These are phyloP conservation scores for Sinocyclocheilus anshuiensis DNA, from an alignment of 2,113 vertebrate species.

Conservation along the genomic window DNA sequence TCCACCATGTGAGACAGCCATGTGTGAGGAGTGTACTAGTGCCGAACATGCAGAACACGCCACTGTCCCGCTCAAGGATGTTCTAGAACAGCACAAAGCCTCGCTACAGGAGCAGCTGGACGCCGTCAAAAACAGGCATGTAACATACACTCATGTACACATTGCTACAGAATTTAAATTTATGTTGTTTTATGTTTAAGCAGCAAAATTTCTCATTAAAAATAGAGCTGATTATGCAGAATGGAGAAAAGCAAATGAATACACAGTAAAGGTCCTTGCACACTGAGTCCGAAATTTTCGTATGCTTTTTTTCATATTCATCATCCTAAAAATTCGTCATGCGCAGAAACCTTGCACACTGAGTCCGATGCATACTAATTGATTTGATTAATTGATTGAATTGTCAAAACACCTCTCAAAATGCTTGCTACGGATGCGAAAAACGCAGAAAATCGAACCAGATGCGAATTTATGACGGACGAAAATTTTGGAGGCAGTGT, in stretches of 20 bases:
- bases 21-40: slow-evolving; percentile 94
- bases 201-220: background rate
- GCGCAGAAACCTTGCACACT: too few species aligned
- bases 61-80: slow-evolving; percentile 92
- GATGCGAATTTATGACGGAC: too few species aligned
- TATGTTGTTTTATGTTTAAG: background rate
- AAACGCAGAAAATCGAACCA: too few species aligned
- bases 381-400: too few species aligned
- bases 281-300: too few species aligned
- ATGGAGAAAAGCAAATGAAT: background rate
- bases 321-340: too few species aligned
- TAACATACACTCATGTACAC: background rate
- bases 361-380: too few species aligned
- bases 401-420: too few species aligned
- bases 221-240: background rate
- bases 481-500: too few species aligned
- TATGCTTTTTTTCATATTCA: too few species aligned
- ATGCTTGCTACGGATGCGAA: too few species aligned
- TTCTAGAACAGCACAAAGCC: slow-evolving; percentile 95
- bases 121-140: slow-evolving; percentile 89
- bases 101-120: slow-evolving; percentile 90
- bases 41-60: slow-evolving; percentile 93
- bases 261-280: background rate
- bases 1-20: slow-evolving; percentile 95
- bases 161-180: background rate